Evolutionary conservation across 1,140 invertebrate genomes (phyloP).

Genomic region (Papilio dardanus): DNA sequence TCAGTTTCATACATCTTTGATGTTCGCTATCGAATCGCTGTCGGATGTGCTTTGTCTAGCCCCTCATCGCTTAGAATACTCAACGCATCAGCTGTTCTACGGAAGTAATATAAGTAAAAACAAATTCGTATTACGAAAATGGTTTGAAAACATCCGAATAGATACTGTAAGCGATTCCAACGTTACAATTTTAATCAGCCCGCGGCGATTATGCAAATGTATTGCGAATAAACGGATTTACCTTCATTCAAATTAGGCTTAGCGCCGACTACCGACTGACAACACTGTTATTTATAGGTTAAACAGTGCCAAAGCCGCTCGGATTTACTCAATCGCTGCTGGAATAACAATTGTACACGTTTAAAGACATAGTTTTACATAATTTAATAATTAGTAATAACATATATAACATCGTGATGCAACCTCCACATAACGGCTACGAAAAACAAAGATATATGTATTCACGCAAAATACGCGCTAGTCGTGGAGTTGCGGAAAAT

Average conservation of each 20-base stretch:
- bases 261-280: slow-evolving; percentile 47
- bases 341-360: slow-evolving; percentile 35
- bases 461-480: no score
- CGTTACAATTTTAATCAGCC: slow-evolving; percentile 71
- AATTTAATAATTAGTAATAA: background rate
- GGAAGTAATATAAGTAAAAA: background rate
- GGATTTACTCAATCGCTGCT: slow-evolving; percentile 20
- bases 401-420: no score
- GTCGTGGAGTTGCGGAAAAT: no score
- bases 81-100: background rate
- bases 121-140: slow-evolving; percentile 27
- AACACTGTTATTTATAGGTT: slow-evolving; percentile 45
- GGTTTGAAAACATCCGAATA: slow-evolving; percentile 28
- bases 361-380: background rate
- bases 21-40: no score
- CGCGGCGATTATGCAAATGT: slow-evolving; percentile 72
- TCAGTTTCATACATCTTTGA: no score
- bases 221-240: slow-evolving; percentile 67
- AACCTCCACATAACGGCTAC: no score
- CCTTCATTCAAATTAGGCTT: slow-evolving; percentile 67
- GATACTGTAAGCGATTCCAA: slow-evolving; percentile 50
- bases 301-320: slow-evolving; percentile 40
- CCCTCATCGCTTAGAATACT: no score
- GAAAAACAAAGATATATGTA: no score
- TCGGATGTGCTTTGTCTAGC: no score